Evolutionary conservation across 2,888 invertebrate genomes (phyloP).

Genomic region (Carterocephalus palaemon): DNA sequence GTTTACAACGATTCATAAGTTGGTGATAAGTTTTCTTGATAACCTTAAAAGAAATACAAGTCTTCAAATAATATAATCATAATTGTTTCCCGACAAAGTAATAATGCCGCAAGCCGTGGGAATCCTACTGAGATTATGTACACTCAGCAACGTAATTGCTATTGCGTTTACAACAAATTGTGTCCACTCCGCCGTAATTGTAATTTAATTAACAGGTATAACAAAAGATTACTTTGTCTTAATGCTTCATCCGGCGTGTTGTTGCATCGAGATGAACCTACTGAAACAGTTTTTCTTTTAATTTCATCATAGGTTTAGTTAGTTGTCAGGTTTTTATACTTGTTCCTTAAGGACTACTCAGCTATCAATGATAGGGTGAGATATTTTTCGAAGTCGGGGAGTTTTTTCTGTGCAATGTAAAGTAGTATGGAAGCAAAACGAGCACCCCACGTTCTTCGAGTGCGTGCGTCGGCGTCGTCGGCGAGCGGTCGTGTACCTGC

Average conservation of each 20-base stretch:
- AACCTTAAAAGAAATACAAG: slow-evolving; percentile 6
- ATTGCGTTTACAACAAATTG: slow-evolving; percentile 15
- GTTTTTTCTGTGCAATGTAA: too few species aligned
- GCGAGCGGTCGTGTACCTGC: slow-evolving; percentile 53
- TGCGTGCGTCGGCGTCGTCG: slow-evolving; percentile 41
- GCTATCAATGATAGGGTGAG: too few species aligned
- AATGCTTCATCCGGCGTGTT: slow-evolving; percentile 1
- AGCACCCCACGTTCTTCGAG: slow-evolving; percentile 29
- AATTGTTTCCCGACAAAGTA: slow-evolving; percentile 20
- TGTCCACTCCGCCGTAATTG: slow-evolving; percentile 10
- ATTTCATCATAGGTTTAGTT: too few species aligned
- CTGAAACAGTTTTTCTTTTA: too few species aligned
- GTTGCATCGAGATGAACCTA: too few species aligned
- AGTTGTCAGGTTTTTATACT: too few species aligned
- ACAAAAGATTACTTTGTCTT: neutral
- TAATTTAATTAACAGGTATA: slow-evolving; percentile 6
- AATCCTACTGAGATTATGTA: slow-evolving; percentile 14
- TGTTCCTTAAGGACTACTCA: too few species aligned
- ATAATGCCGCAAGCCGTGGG: slow-evolving; percentile 21
- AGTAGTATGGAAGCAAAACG: slow-evolving; percentile 26
- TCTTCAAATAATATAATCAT: slow-evolving; percentile 11
- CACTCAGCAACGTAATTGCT: slow-evolving; percentile 19
- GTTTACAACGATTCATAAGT: too few species aligned
- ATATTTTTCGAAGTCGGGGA: too few species aligned
- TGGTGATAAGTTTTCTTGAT: neutral